Evolutionary conservation across 2,888 invertebrate species (phyloP).

Genomic region (Ganaspis brasiliensis): DNA sequence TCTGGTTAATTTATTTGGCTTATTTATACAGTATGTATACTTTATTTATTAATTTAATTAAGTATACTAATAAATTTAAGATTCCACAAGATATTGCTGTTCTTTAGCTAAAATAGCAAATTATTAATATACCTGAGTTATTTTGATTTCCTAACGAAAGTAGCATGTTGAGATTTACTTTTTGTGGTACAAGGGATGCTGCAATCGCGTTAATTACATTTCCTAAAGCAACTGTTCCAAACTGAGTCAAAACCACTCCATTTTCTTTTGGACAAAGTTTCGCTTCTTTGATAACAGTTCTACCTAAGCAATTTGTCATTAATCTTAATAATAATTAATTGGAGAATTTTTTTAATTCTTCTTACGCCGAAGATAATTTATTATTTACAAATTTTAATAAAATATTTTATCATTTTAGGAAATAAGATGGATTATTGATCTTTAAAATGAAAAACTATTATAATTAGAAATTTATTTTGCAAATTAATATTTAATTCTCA

Average conservation of each 20-base stretch:
- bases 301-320: constrained; percentile 54
- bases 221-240: constrained; percentile 84
- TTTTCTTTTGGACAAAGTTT: constrained; percentile 85
- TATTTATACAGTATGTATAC: too few species aligned
- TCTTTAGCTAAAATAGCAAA: background rate
- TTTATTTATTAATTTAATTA: too few species aligned
- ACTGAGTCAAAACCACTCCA: constrained; percentile 85
- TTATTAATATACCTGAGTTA: background rate
- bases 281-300: constrained; percentile 65
- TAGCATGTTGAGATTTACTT: constrained; percentile 75
- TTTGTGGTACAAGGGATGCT: constrained; percentile 84
- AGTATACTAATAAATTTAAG: too few species aligned
- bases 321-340: background rate
- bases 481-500: too few species aligned
- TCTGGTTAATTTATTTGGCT: too few species aligned
- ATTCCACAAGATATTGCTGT: background rate
- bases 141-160: constrained; percentile 31
- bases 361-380: too few species aligned
- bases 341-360: too few species aligned
- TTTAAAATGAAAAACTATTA: too few species aligned
- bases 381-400: background rate
- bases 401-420: background rate
- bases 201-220: constrained; percentile 84
- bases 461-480: too few species aligned
- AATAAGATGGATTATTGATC: too few species aligned